Evolutionary conservation across 2,888 invertebrate species (phyloP), one percentile per base, ranked within the genome.

Genomic region (Tetragonula carbonaria): DNA sequence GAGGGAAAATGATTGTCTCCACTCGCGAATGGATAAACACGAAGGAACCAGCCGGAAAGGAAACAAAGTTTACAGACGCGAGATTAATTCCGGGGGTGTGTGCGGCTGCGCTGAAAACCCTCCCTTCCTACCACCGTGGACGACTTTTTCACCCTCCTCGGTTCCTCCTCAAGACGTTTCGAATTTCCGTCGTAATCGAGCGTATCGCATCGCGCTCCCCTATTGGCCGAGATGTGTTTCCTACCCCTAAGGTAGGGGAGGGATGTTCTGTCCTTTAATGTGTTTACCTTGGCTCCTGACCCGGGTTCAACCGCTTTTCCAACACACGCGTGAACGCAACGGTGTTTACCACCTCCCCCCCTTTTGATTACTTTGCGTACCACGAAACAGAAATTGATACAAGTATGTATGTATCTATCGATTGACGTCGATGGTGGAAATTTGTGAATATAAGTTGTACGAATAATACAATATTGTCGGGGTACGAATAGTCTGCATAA

Each of bases 231-330:
- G 91, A 92, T 91, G 91, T 90, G 91, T 92, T 92, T 93, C 91
- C 92, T 91, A 88, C 91, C 55, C 28, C 28, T 28, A 28, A 28
- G 28, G 28, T 28, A 28, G 28, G 28, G 28, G 28, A n/a, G 90
- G 92, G 91, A 93, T 91, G 92, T 92, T 92, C 91, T 92, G 92
- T 92, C 92, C 93, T 91, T 45, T 93, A 93, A 94, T 94, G 93
- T 93, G 93, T 94, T 94, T 94, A 93, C 93, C 92, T 92, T 93
- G 88, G 91, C 92, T 92, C 90, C 92, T 91, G 93, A 92, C 92
- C 91, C 91, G 89, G 92, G 89, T 93, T 90, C 92, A 91, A 91
- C 86, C 88, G 72, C 80, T 18, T 63, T 28, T 33, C 23, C 57
- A 63, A 55, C 59, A 77, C n/a, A 66, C 76, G 55, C 73, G 21